Percentiles rank a stretch among this genome's conserved stretches.
Conservation (phyloP, 2,888 invertebrate genomes). For the Lordiphosa fenestrarum region DNA sequence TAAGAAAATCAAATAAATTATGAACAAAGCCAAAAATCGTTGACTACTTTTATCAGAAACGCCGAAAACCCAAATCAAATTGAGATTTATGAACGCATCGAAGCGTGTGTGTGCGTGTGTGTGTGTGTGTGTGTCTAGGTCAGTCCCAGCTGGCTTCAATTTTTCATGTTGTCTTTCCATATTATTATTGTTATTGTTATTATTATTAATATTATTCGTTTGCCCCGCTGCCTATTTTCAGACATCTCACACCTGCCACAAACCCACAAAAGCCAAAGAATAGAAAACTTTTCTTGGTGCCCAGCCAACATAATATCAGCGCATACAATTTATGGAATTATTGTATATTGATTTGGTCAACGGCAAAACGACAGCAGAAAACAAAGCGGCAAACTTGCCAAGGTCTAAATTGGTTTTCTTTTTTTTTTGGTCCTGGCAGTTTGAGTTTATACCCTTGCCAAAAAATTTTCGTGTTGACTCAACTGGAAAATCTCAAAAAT, state of each 20-base stretch:
- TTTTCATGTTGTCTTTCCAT: slow-evolving; percentile 50
- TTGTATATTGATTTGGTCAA: slow-evolving; percentile 32
- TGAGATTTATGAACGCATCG: slow-evolving; percentile 72
- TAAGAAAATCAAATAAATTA: slow-evolving; percentile 67
- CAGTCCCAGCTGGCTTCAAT: slow-evolving; percentile 47
- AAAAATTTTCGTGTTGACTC: too few relatives aligned
- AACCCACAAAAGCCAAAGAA: slow-evolving; percentile 1
- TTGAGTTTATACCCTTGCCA: too few relatives aligned
- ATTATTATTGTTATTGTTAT: slow-evolving; percentile 1
- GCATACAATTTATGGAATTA: slow-evolving; percentile 41
- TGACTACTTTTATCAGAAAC: slow-evolving; percentile 26
- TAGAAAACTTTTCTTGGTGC: slow-evolving; percentile 30
- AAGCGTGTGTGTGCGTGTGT: slow-evolving; percentile 1
- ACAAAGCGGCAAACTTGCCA: too few relatives aligned
- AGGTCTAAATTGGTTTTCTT: too few relatives aligned
- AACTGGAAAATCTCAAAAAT: too few relatives aligned
- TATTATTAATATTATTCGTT: slow-evolving; percentile 31
- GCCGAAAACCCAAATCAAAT: slow-evolving; percentile 68
- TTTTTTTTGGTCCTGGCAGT: too few relatives aligned
- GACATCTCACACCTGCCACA: slow-evolving; percentile 27
- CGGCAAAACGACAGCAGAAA: slow-evolving; percentile 11
- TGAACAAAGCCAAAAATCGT: slow-evolving; percentile 40
- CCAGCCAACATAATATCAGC: slow-evolving; percentile 26
- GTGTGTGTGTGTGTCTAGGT: slow-evolving; percentile 54
- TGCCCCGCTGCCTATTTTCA: slow-evolving; percentile 1